Conservation (phyloP, 2,888 invertebrate genomes). For the Diplazon laetatorius region DNA sequence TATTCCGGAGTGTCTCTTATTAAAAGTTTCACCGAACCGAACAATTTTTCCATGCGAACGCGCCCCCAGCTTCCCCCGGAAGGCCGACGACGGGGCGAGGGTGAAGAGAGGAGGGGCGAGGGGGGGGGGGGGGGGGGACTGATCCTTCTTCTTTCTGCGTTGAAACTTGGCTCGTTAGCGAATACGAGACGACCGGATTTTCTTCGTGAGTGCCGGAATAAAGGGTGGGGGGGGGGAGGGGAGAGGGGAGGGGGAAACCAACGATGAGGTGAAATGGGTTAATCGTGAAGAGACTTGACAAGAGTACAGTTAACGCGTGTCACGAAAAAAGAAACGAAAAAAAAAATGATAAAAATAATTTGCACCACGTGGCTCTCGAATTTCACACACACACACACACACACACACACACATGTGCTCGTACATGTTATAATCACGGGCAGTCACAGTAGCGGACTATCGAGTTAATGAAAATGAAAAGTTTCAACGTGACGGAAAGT, state of each 20-base stretch:
- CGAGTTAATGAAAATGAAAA: constrained; percentile 48
- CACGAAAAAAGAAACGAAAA: neutral
- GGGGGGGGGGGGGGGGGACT: neutral
- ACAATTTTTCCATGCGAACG: constrained; percentile 36
- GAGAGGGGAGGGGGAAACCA: constrained; percentile 20
- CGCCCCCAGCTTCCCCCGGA: constrained; percentile 2
- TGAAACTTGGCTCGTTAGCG: constrained; percentile 69
- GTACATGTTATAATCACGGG: neutral
- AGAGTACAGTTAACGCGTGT: constrained; percentile 29
- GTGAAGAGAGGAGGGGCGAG: too few species aligned
- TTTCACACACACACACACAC: neutral
- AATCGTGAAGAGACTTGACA: constrained; percentile 57
- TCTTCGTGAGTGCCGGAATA: constrained; percentile 27
- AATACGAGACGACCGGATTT: constrained; percentile 50
- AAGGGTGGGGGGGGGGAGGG: constrained; percentile 17
- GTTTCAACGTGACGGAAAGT: constrained; percentile 7
- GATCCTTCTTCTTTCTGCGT: constrained; percentile 17
- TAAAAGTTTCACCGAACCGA: constrained; percentile 68
- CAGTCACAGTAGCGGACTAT: neutral
- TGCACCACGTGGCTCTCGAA: neutral
- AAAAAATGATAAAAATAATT: too few species aligned
- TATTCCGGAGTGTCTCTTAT: constrained; percentile 62
- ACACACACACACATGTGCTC: neutral
- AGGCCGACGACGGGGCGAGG: too few species aligned
- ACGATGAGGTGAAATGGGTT: constrained; percentile 57